Percentiles rank a stretch among this genome's conserved stretches.
These are phyloP conservation scores for Holcopasites calliopsidis DNA, from an alignment of 1,140 invertebrate species.

Conservation along the genomic window DNA sequence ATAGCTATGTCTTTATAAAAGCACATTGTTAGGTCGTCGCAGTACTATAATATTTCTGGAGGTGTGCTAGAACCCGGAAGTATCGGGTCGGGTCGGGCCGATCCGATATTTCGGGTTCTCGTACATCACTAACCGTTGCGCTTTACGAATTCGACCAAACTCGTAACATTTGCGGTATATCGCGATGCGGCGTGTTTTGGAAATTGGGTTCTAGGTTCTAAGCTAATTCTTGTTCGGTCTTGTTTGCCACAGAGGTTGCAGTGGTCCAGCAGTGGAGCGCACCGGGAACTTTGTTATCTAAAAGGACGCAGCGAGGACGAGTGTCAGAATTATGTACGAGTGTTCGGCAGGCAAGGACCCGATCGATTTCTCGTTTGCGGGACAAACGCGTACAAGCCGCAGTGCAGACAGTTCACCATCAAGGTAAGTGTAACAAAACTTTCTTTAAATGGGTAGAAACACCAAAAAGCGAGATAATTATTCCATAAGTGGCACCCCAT, in stretches of 20 bases:
- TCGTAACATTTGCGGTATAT: background rate
- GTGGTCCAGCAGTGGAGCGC: conserved; percentile 91
- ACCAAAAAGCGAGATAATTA: conserved; percentile 19
- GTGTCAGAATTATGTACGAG: conserved; percentile 97
- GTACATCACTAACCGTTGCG: too few relatives aligned
- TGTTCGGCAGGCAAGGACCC: conserved; percentile 87
- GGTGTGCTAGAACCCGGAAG: too few relatives aligned
- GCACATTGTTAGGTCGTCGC: too few relatives aligned
- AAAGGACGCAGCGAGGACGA: conserved; percentile 93
- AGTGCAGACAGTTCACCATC: conserved; percentile 89
- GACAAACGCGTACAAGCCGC: conserved; percentile 97
- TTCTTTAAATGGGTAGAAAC: background rate
- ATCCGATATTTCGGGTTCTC: too few relatives aligned
- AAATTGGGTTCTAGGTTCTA: conserved; percentile 21
- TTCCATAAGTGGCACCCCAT: conserved; percentile 3
- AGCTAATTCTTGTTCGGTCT: conserved; percentile 48
- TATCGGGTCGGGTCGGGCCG: too few relatives aligned
- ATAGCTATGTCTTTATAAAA: too few relatives aligned
- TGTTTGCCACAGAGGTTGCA: conserved; percentile 85
- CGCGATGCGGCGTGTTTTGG: background rate
- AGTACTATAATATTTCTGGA: too few relatives aligned
- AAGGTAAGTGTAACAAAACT: conserved; percentile 76
- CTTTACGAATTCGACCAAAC: too few relatives aligned
- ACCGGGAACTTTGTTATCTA: conserved; percentile 90
- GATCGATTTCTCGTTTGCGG: conserved; percentile 94